These are phyloP conservation scores for Cyanoderma ruficeps DNA, from an alignment of 2,113 vertebrate genomes.

Conservation along the genomic window DNA sequence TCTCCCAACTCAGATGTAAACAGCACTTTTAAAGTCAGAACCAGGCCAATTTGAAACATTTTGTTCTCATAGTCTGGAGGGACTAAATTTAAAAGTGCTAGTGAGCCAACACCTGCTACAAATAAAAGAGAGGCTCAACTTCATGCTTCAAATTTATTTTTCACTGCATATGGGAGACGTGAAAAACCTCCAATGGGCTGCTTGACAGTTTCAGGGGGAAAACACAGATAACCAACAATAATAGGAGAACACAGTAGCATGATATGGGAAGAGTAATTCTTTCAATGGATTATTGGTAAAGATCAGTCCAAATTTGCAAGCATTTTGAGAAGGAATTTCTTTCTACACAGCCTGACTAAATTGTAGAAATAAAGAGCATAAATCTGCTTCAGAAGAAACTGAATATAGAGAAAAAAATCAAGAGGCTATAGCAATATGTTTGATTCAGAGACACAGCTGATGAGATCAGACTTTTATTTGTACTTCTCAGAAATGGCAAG, in stretches of 20 bases:
- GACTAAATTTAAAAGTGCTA: slow-evolving; percentile 46
- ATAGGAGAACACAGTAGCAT: background rate
- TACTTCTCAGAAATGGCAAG: background rate
- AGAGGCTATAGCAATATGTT: background rate
- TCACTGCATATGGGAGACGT: background rate
- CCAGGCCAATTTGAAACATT: background rate
- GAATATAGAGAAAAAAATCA: background rate
- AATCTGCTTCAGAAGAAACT: background rate
- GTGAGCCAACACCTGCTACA: slow-evolving; percentile 17
- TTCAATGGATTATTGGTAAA: background rate
- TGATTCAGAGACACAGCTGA: background rate
- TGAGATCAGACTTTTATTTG: slow-evolving; percentile 34
- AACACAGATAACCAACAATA: background rate
- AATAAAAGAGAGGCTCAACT: background rate
- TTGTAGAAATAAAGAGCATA: background rate
- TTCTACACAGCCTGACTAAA: background rate
- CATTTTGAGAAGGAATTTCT: background rate
- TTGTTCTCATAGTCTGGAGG: background rate
- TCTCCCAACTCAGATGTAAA: background rate
- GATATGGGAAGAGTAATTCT: background rate
- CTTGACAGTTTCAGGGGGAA: background rate
- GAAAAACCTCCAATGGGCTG: background rate
- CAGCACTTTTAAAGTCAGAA: slow-evolving; percentile 5
- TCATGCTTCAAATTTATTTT: slow-evolving; percentile 13
- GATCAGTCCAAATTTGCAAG: background rate